Percentiles rank a stretch among this genome's conserved stretches.
Conservation (phyloP, 1,140 invertebrate species). For the Listronotus bonariensis region DNA sequence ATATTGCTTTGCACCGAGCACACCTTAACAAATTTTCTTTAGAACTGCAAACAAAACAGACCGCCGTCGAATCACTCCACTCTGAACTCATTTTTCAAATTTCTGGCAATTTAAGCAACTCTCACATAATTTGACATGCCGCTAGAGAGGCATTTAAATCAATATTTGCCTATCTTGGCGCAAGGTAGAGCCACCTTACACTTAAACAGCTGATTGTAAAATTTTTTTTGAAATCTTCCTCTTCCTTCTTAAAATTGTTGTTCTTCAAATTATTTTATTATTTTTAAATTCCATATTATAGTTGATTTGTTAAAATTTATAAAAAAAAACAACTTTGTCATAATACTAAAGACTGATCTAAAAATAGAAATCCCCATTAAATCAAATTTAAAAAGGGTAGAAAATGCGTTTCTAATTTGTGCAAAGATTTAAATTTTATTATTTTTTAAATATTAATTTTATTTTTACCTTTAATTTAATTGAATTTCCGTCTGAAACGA, state of each 20-base stretch:
- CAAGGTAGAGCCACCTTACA: slow-evolving; percentile 14
- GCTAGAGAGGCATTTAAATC: slow-evolving; percentile 22
- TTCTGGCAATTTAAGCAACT: slow-evolving; percentile 9
- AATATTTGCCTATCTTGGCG: not conserved
- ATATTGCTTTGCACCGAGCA: slow-evolving; percentile 67
- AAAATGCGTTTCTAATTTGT: too few relatives aligned
- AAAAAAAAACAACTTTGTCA: too few relatives aligned
- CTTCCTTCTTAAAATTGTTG: too few relatives aligned
- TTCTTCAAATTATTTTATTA: not conserved
- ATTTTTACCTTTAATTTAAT: too few relatives aligned
- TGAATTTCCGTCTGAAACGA: too few relatives aligned
- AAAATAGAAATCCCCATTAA: too few relatives aligned
- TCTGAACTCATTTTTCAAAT: slow-evolving; percentile 42
- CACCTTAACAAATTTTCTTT: slow-evolving; percentile 72
- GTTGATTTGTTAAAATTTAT: too few relatives aligned
- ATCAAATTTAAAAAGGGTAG: too few relatives aligned
- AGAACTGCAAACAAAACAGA: slow-evolving; percentile 70
- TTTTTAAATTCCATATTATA: not conserved
- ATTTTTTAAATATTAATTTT: too few relatives aligned
- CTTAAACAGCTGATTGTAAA: slow-evolving; percentile 12
- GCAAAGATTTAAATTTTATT: too few relatives aligned
- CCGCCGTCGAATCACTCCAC: slow-evolving; percentile 1
- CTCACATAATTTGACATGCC: slow-evolving; percentile 13
- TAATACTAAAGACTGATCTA: too few relatives aligned
- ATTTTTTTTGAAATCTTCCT: not conserved